These are phyloP conservation scores for Fregata magnificens DNA, from an alignment of 2,113 vertebrate genomes.

Conservation along the genomic window DNA sequence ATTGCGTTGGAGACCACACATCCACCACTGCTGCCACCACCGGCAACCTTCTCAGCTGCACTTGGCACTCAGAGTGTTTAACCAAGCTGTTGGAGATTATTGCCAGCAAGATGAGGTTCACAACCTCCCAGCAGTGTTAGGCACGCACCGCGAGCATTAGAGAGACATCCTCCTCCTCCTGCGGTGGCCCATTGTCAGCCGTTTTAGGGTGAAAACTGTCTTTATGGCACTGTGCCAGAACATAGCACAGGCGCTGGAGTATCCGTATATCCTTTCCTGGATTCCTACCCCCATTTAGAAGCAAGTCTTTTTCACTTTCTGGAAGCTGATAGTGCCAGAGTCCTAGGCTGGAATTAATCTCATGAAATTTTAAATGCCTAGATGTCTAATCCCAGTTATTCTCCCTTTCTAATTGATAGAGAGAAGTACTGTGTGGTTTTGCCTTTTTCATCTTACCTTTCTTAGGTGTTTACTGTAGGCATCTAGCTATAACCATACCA, in stretches of 20 bases:
- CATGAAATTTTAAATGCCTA: neutral
- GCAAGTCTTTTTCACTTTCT: neutral
- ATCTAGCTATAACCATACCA: neutral
- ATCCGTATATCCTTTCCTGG: neutral
- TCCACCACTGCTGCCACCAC: neutral
- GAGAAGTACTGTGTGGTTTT: neutral
- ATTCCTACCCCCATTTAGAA: neutral
- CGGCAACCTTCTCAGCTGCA: neutral
- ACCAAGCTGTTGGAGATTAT: neutral
- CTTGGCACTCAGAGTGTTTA: neutral
- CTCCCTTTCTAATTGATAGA: neutral
- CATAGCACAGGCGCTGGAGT: neutral
- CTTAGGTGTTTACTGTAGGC: neutral
- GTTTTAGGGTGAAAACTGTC: neutral
- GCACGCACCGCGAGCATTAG: fast-evolving
- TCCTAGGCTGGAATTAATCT: neutral
- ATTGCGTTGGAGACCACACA: neutral
- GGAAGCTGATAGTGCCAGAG: neutral
- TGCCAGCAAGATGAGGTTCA: neutral
- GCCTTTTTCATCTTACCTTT: neutral
- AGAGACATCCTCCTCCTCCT: neutral
- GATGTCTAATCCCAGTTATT: neutral
- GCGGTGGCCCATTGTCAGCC: neutral
- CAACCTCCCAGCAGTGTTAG: neutral
- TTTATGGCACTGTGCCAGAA: neutral